Evolutionary conservation across 2,797 vertebrate species (phyloP).

Genomic region (Toxotes lorentzi): DNA sequence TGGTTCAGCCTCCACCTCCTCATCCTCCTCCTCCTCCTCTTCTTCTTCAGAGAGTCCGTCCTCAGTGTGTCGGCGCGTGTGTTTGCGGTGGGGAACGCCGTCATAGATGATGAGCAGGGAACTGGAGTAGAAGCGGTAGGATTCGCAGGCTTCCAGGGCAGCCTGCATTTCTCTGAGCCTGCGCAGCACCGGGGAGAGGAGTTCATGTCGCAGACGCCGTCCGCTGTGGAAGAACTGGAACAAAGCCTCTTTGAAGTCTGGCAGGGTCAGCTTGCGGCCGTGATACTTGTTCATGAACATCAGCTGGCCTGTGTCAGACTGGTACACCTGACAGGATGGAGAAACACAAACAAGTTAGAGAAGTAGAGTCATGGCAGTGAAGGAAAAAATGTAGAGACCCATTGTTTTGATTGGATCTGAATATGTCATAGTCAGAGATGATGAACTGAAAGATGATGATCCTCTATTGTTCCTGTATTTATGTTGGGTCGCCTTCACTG

Average conservation of each 20-base stretch:
- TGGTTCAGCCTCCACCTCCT: slow-evolving; percentile 64
- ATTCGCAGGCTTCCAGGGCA: slow-evolving; percentile 93
- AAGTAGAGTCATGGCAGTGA: background rate
- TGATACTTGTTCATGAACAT: slow-evolving; percentile 99
- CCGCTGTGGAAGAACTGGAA: slow-evolving; percentile 97
- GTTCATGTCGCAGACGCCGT: slow-evolving; percentile 89
- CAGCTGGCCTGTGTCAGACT: slow-evolving; percentile 92
- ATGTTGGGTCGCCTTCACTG: no score
- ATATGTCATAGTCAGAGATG: no score
- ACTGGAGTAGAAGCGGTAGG: slow-evolving; percentile 97
- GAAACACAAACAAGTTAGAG: background rate
- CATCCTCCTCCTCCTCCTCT: slow-evolving; percentile 57
- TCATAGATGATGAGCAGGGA: slow-evolving; percentile 97
- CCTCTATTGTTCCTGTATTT: background rate
- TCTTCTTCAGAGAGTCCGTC: slow-evolving; percentile 73
- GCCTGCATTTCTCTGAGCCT: slow-evolving; percentile 93
- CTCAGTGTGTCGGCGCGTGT: slow-evolving; percentile 63
- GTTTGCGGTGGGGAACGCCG: slow-evolving; percentile 85
- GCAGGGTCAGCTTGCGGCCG: slow-evolving; percentile 91
- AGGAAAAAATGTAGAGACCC: background rate
- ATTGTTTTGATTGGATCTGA: no score
- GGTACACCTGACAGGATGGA: slow-evolving; percentile 89
- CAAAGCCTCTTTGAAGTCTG: slow-evolving; percentile 96
- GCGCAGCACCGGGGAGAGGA: slow-evolving; percentile 92
- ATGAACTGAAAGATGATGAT: no score